Percentiles rank a stretch among this genome's conserved stretches.
These are phyloP conservation scores for Acrobasis suavella DNA, from an alignment of 2,888 invertebrate genomes.

Conservation along the genomic window DNA sequence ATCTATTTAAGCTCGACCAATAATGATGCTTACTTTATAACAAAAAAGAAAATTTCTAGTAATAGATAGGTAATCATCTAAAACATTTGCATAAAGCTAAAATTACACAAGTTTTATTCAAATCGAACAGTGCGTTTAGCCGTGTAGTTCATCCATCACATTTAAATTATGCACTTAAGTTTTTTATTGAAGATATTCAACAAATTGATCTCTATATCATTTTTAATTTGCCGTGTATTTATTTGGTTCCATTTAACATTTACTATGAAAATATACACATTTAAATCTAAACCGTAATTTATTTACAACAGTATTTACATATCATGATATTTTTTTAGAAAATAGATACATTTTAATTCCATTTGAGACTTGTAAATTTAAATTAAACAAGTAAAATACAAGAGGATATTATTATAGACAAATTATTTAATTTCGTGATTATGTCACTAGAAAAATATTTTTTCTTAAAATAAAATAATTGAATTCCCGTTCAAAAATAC, in stretches of 20 bases:
- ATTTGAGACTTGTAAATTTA: background rate
- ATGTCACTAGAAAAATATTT: constrained; percentile 10
- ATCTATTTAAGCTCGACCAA: constrained; percentile 58
- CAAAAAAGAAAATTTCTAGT: constrained; percentile 17
- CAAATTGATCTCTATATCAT: constrained; percentile 30
- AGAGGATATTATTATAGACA: background rate
- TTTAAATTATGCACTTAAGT: constrained; percentile 29
- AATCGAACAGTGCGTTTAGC: constrained; percentile 16
- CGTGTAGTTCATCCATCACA: constrained; percentile 40
- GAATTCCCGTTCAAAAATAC: constrained; percentile 9
- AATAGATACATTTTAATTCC: constrained; percentile 31
- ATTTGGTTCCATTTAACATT: constrained; percentile 80
- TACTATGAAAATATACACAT: constrained; percentile 80
- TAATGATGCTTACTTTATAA: constrained; percentile 36
- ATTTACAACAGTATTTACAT: constrained; percentile 68
- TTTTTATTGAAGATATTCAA: constrained; percentile 33
- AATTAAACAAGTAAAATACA: background rate
- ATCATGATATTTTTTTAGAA: constrained; percentile 47
- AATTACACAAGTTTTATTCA: constrained; percentile 17
- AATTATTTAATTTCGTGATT: background rate
- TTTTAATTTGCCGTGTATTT: constrained; percentile 49
- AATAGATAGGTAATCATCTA: constrained; percentile 15
- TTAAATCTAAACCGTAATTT: constrained; percentile 62
- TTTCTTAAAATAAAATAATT: background rate
- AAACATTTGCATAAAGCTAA: constrained; percentile 17